phyloP scores from a whole-genome alignment of 2,113 vertebrate species.

The Suricata suricatta region DNA sequence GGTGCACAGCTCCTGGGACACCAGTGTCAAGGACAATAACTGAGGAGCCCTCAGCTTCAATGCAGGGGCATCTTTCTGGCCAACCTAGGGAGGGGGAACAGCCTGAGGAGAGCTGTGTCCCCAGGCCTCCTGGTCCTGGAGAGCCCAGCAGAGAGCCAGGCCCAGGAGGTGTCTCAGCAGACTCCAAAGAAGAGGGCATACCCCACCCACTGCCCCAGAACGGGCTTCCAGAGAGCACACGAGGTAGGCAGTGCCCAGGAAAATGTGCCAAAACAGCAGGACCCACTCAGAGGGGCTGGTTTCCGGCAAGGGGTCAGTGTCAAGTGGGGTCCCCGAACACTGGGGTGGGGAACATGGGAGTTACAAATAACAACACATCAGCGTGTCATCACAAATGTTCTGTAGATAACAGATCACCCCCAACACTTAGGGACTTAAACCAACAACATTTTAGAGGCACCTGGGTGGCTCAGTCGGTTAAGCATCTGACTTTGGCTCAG shows the following conservation, averaged over 20 bases:
- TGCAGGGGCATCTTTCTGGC: background rate
- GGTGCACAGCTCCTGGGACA: background rate
- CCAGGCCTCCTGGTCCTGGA: accelerated
- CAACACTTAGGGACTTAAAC: background rate
- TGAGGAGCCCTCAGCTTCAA: too few relatives aligned
- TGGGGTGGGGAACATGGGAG: accelerated
- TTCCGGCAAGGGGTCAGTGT: background rate
- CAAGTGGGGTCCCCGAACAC: accelerated
- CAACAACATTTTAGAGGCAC: too few relatives aligned
- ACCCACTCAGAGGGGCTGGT: accelerated
- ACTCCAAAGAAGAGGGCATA: too few relatives aligned
- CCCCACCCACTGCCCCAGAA: accelerated
- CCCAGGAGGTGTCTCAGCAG: background rate
- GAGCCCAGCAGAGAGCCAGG: background rate
- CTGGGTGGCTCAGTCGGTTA: too few relatives aligned
- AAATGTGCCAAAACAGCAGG: background rate
- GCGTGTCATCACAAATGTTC: background rate
- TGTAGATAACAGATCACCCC: too few relatives aligned
- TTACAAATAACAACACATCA: accelerated
- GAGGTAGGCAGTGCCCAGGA: background rate
- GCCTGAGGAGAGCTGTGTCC: too few relatives aligned
- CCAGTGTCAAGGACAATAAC: accelerated
- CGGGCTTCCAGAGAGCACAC: background rate
- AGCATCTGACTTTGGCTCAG: too few relatives aligned
- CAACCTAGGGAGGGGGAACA: background rate